Base-by-base conservation (phyloP, 2,113 vertebrate genomes). In the Xerus inauris region DNA sequence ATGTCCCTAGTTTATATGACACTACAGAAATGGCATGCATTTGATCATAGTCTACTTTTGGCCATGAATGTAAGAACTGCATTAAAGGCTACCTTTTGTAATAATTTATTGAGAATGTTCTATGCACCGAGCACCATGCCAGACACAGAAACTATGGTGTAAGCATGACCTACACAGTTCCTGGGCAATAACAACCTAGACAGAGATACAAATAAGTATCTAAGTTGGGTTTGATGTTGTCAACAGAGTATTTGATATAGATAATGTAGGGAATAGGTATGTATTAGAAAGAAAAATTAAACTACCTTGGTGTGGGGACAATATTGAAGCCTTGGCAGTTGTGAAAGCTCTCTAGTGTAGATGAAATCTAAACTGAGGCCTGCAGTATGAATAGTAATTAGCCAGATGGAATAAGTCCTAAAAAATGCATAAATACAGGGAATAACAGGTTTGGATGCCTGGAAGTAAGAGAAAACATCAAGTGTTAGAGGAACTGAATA, bases 361-460 rank as follows among this genome's bases (percentile, higher is more conserved):
- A 49, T 82, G 32, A 80, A 10, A 75, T 72, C 26, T 69, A 77
- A 73, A 0, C 72, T 93, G 32, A 81, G 28, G n/a, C 3, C 17
- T 94, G 8, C 86, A 90, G 19, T 62, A 85, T 91, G 22, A 91
- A 72, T 45, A 87, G 10, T 19, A 93, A 95, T 73, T 91, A 96
- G 8, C 6, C 62, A 97, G 51, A 64, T 92, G 45, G 35, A 67
- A 79, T 35, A 81, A 72, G 5, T 95, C 30, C 94, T 79, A 88
- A 81, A 82, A 77, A 75, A 62, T 51, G 59, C 8, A 85, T 86
- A 59, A 90, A 80, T 35, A 85, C 8, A 80, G 77, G 28, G 71
- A 94, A 62, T 82, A 87, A 35, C 2, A 83, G 64, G 16, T 30
- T 6, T 90, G 40, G 32, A 69, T 62, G 1, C n/a, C 54, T 94